Evolutionary conservation across 2,888 invertebrate genomes (phyloP).

Genomic region (Chalcis sispes): DNA sequence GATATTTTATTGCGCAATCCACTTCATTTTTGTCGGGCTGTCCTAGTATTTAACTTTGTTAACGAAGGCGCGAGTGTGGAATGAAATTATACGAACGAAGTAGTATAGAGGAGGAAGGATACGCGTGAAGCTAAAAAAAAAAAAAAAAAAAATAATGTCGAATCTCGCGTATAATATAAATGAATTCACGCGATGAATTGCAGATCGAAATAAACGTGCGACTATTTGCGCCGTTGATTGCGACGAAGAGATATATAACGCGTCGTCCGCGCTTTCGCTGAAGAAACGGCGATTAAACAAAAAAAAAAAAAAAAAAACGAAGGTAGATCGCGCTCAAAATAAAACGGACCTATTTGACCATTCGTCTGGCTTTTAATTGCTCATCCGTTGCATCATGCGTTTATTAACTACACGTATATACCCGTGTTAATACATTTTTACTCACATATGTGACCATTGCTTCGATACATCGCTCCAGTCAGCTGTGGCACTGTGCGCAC

Average conservation of each 20-base stretch:
- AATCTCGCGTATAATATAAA: too few relatives aligned
- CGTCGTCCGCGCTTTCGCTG: slow-evolving; percentile 13
- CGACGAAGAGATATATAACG: slow-evolving; percentile 31
- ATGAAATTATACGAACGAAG: too few relatives aligned
- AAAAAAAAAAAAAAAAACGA: too few relatives aligned
- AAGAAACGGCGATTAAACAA: too few relatives aligned
- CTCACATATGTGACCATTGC: background rate
- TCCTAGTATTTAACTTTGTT: slow-evolving; percentile 40
- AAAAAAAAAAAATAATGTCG: too few relatives aligned
- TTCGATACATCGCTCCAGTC: too few relatives aligned
- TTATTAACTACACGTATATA: too few relatives aligned
- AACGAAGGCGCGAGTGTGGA: too few relatives aligned
- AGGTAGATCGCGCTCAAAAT: slow-evolving; percentile 56
- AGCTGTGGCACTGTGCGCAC: slow-evolving; percentile 7
- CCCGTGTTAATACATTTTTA: background rate
- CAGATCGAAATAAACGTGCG: background rate
- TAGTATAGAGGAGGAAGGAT: too few relatives aligned
- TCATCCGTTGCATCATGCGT: slow-evolving; percentile 7
- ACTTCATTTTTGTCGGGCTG: too few relatives aligned
- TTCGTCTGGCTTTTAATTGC: slow-evolving; percentile 53
- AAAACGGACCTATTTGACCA: slow-evolving; percentile 54
- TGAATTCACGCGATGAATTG: slow-evolving; percentile 6
- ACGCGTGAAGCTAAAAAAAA: background rate
- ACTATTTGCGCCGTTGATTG: background rate
- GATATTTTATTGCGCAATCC: too few relatives aligned